Percentiles rank a stretch among this genome's conserved stretches.
Conservation (phyloP, 2,888 invertebrate species). For the Leptogaster cylindrica region DNA sequence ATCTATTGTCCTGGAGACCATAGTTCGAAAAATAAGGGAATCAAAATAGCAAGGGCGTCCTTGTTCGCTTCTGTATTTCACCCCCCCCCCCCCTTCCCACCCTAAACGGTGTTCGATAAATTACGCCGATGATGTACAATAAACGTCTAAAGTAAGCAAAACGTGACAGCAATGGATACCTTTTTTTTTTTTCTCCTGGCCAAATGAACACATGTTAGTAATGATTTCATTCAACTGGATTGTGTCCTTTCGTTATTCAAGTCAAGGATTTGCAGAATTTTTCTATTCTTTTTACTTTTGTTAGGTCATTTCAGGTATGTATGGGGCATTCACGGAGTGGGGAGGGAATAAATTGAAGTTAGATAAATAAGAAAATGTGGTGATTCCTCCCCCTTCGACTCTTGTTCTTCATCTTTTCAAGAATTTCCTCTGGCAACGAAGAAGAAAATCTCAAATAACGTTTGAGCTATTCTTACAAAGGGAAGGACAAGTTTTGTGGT, state of each 20-base stretch:
- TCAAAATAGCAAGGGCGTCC: not conserved
- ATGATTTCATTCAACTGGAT: slow-evolving; percentile 16
- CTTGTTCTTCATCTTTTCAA: not conserved
- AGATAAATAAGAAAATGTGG: slow-evolving; percentile 43
- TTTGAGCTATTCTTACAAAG: not conserved
- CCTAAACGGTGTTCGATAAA: slow-evolving; percentile 5
- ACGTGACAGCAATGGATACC: slow-evolving; percentile 43
- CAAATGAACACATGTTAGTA: slow-evolving; percentile 29
- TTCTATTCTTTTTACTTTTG: not conserved
- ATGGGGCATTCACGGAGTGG: not conserved
- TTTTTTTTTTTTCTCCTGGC: slow-evolving; percentile 9
- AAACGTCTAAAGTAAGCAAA: slow-evolving; percentile 46
- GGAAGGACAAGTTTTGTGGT: slow-evolving; percentile 1
- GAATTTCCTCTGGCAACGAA: not conserved
- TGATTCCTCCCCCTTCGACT: slow-evolving; percentile 37
- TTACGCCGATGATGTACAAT: slow-evolving; percentile 39
- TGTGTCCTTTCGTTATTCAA: not conserved
- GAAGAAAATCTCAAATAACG: not conserved
- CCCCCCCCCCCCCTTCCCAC: not conserved
- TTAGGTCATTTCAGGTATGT: slow-evolving; percentile 6
- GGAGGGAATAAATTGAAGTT: slow-evolving; percentile 2
- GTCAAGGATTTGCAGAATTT: not conserved
- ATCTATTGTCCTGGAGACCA: too few relatives aligned
- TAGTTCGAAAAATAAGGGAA: too few relatives aligned
- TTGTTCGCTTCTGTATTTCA: not conserved